phyloP scores from a whole-genome alignment of 2,113 vertebrate species.

The Prionailurus bengalensis region DNA sequence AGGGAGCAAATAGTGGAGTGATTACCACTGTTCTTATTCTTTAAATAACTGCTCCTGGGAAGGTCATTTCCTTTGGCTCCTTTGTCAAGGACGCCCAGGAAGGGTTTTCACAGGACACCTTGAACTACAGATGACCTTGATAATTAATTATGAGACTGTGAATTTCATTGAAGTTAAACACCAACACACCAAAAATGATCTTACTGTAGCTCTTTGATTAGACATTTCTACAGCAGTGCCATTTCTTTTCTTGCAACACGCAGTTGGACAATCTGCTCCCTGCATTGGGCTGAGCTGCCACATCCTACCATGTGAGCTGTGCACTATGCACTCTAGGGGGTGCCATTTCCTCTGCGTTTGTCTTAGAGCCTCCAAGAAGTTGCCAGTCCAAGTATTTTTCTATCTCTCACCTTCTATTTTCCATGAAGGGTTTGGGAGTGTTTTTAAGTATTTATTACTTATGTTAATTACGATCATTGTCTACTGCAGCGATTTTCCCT shows the following conservation, averaged over 20 bases:
- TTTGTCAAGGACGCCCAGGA: constrained; percentile 31
- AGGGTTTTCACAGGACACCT: constrained; percentile 30
- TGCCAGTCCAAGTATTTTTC: not conserved
- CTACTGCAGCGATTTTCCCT: not conserved
- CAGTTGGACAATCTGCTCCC: not conserved
- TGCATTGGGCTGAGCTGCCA: not conserved
- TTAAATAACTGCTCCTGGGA: constrained; percentile 59
- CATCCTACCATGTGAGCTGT: not conserved
- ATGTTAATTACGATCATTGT: not conserved
- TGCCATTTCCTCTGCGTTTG: not conserved
- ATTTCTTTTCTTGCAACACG: not conserved
- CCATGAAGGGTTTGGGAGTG: not conserved
- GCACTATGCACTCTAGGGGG: no score
- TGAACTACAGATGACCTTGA: constrained; percentile 22
- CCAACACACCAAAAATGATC: constrained; percentile 4
- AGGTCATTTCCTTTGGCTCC: constrained; percentile 45
- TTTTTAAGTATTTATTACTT: not conserved
- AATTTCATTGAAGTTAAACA: constrained; percentile 55
- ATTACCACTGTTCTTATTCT: constrained; percentile 24
- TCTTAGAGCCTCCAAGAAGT: not conserved
- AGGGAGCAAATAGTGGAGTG: not conserved
- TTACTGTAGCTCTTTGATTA: not conserved
- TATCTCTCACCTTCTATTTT: not conserved
- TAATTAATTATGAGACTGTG: constrained; percentile 28
- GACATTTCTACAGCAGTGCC: not conserved